Conservation (phyloP, 2,888 invertebrate species). For the Pandemis cinnamomeana region DNA sequence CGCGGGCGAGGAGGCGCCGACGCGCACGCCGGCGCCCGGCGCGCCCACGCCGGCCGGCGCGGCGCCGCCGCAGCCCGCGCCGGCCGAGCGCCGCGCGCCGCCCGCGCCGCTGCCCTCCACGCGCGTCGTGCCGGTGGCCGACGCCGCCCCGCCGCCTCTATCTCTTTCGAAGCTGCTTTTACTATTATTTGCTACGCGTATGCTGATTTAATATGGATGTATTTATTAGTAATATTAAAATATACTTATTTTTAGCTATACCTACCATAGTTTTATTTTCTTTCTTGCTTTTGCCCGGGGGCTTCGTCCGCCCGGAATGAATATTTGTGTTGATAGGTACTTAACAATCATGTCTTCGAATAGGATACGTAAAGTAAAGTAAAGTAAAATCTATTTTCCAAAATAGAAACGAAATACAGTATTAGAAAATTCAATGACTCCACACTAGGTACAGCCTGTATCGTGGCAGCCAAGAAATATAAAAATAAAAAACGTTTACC, state of each 20-base stretch:
- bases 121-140: slow-evolving; percentile 28
- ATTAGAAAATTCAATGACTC: no score
- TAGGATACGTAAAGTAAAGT: no score
- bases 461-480: no score
- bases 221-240: slow-evolving; percentile 1
- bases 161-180: slow-evolving; percentile 1
- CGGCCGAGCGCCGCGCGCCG: slow-evolving; percentile 31
- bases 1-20: not conserved
- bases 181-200: not conserved
- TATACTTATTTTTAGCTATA: not conserved
- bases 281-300: no score
- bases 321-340: no score
- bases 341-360: accelerated
- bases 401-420: no score
- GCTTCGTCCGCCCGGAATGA: no score
- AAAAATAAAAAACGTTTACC: no score
- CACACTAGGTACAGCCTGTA: no score
- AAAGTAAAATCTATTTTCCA: no score
- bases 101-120: slow-evolving; percentile 8
- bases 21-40: slow-evolving; percentile 32
- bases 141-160: slow-evolving; percentile 13
- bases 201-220: not conserved
- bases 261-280: not conserved
- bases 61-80: slow-evolving; percentile 22
- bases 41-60: slow-evolving; percentile 31